Evolutionary conservation across 1,140 invertebrate genomes (phyloP), one percentile per base, ranked within the genome.

Genomic region (Mylabris phalerata): DNA sequence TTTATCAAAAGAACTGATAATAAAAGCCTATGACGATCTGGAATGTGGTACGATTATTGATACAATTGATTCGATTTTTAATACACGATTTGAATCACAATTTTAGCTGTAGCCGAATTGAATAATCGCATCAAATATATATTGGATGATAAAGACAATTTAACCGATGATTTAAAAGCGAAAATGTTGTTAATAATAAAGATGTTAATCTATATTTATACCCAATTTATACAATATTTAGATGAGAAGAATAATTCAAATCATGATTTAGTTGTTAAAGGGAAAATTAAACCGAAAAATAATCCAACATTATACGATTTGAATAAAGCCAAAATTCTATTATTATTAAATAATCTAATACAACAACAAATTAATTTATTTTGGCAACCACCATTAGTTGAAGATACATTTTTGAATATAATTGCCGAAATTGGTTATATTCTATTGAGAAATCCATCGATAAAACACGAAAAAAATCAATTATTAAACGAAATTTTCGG

Each of bases 301-400:
- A 24, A 19, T 32, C 50, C 51, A n/a, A 19, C 48, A 9, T 11
- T 38, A 3, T 66, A 60, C 41, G 51, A 43, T 11, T 41, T 64
- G 10, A 57, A 71, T 46, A 70, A 70, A 47, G 64, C 63, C 40
- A 44, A 48, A 45, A 48, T 67, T 50, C 13, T 72, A 11, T 10
- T 65, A 38, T 26, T 48, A 11, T 41, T 72, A 4, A 64, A 64
- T 48, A 61, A 60, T 24, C 54, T 72, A 48, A 49, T 72, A 2
- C 64, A 72, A 55, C 51, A 54, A 39, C 65, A 71, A 32, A 68
- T 72, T n/a, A 55, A 50, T 46, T 73, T 80, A 58, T 75, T 89
- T 4, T 89, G 84, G 83, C 75, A 81, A 57, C 85, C 85, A 55
- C 84, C 85, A n/a, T 76, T 88, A 24, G 79, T 83, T 24, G 87